Evolutionary conservation across 2,797 vertebrate species (phyloP).

Genomic region (Enteromius argenteus): DNA sequence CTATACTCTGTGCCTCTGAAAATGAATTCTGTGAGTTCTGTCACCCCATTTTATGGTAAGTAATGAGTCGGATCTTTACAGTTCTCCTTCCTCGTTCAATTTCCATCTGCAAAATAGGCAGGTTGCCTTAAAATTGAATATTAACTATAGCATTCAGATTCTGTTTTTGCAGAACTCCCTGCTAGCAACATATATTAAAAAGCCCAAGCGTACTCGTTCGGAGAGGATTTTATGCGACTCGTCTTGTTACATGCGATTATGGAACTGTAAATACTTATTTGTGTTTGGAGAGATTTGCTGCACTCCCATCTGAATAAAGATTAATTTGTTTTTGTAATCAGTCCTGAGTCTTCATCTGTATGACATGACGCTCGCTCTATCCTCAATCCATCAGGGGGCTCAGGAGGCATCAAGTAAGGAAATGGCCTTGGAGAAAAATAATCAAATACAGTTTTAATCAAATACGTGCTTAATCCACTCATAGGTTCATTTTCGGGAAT

Average conservation of each 20-base stretch:
- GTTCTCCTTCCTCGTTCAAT: constrained; percentile 47
- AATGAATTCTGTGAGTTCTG: constrained; percentile 34
- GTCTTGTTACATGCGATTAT: constrained; percentile 61
- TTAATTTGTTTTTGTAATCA: constrained; percentile 72
- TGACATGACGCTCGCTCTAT: constrained; percentile 34
- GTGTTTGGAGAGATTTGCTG: constrained; percentile 65
- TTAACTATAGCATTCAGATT: constrained; percentile 56
- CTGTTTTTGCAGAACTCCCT: constrained; percentile 45
- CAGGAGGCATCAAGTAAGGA: constrained; percentile 54
- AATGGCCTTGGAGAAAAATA: constrained; percentile 62
- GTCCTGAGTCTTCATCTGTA: constrained; percentile 62
- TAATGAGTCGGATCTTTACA: constrained; percentile 39
- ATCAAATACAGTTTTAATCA: constrained; percentile 65
- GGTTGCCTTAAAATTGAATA: constrained; percentile 57
- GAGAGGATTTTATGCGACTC: constrained; percentile 56
- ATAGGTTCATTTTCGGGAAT: constrained; percentile 53
- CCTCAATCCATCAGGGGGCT: constrained; percentile 60
- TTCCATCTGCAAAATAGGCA: constrained; percentile 55
- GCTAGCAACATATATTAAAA: constrained; percentile 48
- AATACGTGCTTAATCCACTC: constrained; percentile 64
- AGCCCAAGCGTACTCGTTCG: constrained; percentile 42
- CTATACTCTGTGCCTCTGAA: constrained; percentile 20
- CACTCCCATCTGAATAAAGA: constrained; percentile 68
- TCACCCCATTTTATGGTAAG: constrained; percentile 44
- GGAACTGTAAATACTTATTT: constrained; percentile 68